Evolutionary conservation across 2,113 vertebrate genomes (phyloP).

Genomic region (Ptilorrhoa leucosticta): DNA sequence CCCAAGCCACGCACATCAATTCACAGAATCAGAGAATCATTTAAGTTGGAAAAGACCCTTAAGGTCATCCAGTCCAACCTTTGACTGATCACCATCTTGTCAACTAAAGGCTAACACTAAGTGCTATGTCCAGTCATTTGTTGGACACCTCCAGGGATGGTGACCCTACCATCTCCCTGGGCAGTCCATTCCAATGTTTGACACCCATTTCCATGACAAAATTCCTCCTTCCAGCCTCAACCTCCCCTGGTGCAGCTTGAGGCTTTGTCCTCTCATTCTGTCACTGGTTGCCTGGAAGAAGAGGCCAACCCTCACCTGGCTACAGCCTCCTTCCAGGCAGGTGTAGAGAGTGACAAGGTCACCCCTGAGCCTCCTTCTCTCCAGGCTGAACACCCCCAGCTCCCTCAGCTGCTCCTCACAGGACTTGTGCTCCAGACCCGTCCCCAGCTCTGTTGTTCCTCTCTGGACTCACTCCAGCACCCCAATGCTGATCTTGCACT

Average conservation of each 20-base stretch:
- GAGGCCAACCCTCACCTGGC: rapidly evolving
- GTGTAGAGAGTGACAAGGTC: rapidly evolving
- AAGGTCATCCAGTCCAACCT: neutral
- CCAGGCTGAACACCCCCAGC: neutral
- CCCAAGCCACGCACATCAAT: neutral
- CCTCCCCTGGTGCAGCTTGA: neutral
- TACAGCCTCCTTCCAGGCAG: rapidly evolving
- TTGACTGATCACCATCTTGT: neutral
- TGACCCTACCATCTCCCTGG: neutral
- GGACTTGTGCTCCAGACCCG: neutral
- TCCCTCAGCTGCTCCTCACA: neutral
- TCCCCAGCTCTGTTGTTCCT: neutral
- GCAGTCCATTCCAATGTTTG: neutral
- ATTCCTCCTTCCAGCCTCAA: neutral
- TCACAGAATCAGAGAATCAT: neutral
- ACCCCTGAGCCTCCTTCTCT: neutral
- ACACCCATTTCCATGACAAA: neutral
- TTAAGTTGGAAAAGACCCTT: neutral
- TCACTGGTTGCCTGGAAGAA: neutral
- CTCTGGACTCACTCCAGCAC: neutral
- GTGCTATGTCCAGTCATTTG: neutral
- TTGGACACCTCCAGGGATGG: rapidly evolving
- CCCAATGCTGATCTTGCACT: neutral
- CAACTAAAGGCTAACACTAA: neutral
- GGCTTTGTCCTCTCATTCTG: neutral